Evolutionary conservation across 1,140 invertebrate species (phyloP), one percentile per base, ranked within the genome.

Genomic region (Subanguina moxae): DNA sequence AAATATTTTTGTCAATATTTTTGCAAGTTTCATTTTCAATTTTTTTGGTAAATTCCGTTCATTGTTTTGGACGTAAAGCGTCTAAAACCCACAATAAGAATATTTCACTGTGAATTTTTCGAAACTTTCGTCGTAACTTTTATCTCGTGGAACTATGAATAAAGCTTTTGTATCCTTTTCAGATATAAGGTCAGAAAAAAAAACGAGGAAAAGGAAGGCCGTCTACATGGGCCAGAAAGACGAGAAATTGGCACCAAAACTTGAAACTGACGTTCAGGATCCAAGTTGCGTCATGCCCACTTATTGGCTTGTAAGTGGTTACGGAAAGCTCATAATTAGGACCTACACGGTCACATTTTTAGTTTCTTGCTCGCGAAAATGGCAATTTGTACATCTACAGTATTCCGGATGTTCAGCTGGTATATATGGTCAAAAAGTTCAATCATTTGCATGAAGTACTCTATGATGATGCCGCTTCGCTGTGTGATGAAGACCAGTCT

Each of bases 331-430:
- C n/a, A n/a, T n/a, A n/a, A 45, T 76, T 48, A 52, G 56, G 30
- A 65, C n/a, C n/a, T n/a, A n/a, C n/a, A n/a, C n/a, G 76, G 17
- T 65, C 78, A 17, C 68, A 72, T 59, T 82, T 72, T 65, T 21
- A 80, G 11, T 62, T 78, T 15, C 38, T 81, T 19, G 61, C 78
- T 43, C 76, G 76, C 8, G 80, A 80, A 52, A 82, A 74, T 43
- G 80, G 78, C 8, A 58, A 72, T 63, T 13, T 82, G 1, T 67
- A 75, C 27, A 74, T 80, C 19, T 80, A 78, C 57, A 68, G 58
- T 15, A 58, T 78, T 7, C 77, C 78, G 1, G 63, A 70, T 21
- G 19, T 82, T 46, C 58, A 65, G 45, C 42, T 81, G 1, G 80
- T 78, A 17, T 80, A 74, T 13, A 75, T 73, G 59, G 72, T 64